phyloP scores from a whole-genome alignment of 2,888 invertebrate species.

The Andrena bucephala region DNA sequence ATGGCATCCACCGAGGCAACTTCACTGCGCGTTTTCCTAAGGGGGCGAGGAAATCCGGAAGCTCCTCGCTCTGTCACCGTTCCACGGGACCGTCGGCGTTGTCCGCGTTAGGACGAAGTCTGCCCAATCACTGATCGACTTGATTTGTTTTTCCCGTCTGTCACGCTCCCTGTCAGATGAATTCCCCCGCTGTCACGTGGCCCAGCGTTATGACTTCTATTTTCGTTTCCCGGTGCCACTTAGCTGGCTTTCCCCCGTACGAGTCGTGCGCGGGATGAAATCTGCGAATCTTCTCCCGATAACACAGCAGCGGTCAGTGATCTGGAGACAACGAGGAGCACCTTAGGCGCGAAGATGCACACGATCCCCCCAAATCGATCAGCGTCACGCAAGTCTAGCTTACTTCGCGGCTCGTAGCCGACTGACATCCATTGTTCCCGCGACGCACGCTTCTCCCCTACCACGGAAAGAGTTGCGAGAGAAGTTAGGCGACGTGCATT shows the following conservation, averaged over 20 bases:
- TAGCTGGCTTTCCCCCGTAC: not conserved
- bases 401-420: slow-evolving; percentile 51
- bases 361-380: slow-evolving; percentile 47
- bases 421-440: slow-evolving; percentile 58
- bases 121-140: not conserved
- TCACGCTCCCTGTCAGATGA: slow-evolving; percentile 20
- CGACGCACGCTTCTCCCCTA: slow-evolving; percentile 39
- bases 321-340: not conserved
- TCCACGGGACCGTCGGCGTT: not conserved
- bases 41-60: slow-evolving; percentile 31
- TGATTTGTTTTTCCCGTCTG: not conserved
- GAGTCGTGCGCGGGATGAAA: not conserved
- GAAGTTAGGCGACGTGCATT: slow-evolving; percentile 38
- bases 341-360: not conserved
- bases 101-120: not conserved
- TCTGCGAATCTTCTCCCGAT: not conserved
- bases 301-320: not conserved
- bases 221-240: slow-evolving; percentile 8
- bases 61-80: not conserved
- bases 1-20: slow-evolving; percentile 64
- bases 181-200: slow-evolving; percentile 32
- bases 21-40: slow-evolving; percentile 53
- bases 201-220: slow-evolving; percentile 27
- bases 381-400: not conserved
- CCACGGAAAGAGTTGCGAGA: slow-evolving; percentile 12